Evolutionary conservation across 2,113 vertebrate genomes (phyloP).

Genomic region (Cairina moschata): DNA sequence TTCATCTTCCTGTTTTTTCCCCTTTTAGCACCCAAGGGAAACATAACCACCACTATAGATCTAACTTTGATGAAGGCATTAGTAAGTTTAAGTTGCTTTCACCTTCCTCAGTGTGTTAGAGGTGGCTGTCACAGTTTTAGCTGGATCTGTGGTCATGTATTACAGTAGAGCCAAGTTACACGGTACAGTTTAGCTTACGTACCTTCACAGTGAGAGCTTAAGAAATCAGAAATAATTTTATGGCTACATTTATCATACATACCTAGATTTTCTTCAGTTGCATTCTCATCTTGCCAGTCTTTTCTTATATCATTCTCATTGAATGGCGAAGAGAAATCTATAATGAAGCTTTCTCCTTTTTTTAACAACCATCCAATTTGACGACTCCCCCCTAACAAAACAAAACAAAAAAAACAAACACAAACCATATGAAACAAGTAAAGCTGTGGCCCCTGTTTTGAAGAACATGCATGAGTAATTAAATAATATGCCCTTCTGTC

Average conservation of each 20-base stretch:
- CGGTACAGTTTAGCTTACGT: neutral
- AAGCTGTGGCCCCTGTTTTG: slow-evolving; percentile 41
- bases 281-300: slow-evolving; percentile 1
- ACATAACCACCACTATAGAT: neutral
- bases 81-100: neutral
- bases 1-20: neutral
- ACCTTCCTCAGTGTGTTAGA: neutral
- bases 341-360: slow-evolving; percentile 21
- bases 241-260: neutral
- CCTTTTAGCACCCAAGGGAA: neutral
- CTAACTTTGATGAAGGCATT: neutral
- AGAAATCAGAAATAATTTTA: neutral
- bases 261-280: slow-evolving; percentile 6
- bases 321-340: neutral
- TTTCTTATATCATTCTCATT: neutral
- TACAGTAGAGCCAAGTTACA: neutral
- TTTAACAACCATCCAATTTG: neutral
- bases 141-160: neutral
- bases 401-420: neutral
- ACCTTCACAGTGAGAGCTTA: neutral
- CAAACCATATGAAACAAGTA: slow-evolving; percentile 19
- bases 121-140: neutral
- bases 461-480: slow-evolving; percentile 55
- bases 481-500: slow-evolving; percentile 63
- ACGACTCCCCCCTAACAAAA: too few species aligned